Evolutionary conservation across 1,140 invertebrate genomes (phyloP).

Genomic region (Drosophila jambulina): DNA sequence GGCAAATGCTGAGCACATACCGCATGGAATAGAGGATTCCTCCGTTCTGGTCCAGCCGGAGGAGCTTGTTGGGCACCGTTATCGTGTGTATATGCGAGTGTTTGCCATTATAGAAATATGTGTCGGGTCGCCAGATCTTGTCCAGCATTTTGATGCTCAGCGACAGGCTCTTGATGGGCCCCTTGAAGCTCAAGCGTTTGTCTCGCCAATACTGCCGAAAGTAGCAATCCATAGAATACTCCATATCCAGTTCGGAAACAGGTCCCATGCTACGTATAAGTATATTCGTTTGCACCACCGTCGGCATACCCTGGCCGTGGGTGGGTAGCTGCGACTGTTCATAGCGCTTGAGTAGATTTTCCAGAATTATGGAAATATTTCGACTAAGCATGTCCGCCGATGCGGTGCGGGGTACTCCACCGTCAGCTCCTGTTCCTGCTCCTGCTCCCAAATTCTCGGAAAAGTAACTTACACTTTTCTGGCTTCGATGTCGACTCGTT

Average conservation of each 20-base stretch:
- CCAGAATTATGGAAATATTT: constrained; percentile 93
- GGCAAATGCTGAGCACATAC: constrained; percentile 87
- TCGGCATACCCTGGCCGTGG: constrained; percentile 92
- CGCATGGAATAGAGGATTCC: constrained; percentile 98
- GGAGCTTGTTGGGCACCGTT: constrained; percentile 96
- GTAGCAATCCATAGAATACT: constrained; percentile 99
- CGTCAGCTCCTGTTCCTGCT: neutral
- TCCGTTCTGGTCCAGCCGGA: constrained; percentile 95
- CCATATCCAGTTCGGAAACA: constrained; percentile 98
- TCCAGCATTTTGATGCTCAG: constrained; percentile 96
- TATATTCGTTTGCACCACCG: constrained; percentile 96
- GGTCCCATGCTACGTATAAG: constrained; percentile 97
- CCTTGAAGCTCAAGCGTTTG: constrained; percentile 92
- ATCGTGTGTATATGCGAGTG: constrained; percentile 97
- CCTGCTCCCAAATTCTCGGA: constrained; percentile 10
- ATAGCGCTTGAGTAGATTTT: constrained; percentile 95
- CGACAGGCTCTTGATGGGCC: constrained; percentile 92
- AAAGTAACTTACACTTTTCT: neutral
- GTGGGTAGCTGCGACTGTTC: constrained; percentile 95
- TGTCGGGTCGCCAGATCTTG: constrained; percentile 97
- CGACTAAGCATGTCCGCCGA: constrained; percentile 90
- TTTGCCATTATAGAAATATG: constrained; percentile 97
- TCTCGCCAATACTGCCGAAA: constrained; percentile 96
- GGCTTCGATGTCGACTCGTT: neutral
- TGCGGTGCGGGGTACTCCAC: constrained; percentile 84